Evolutionary conservation across 2,113 vertebrate species (phyloP), one percentile per base, ranked within the genome.

Genomic region (Phylloscopus whistleri): DNA sequence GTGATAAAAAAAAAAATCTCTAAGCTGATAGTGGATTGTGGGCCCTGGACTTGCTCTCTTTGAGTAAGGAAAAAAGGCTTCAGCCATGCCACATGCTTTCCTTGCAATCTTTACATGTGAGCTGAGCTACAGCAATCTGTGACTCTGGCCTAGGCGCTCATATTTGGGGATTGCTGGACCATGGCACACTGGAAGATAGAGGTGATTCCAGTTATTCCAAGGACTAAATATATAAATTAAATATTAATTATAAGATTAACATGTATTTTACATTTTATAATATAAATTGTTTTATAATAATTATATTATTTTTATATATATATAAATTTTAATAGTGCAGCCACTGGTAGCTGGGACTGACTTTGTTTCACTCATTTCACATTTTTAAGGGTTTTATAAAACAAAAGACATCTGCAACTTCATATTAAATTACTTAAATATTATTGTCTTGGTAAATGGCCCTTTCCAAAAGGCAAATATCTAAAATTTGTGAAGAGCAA

Each of bases 51-150:
- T 64, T 73, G 18, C 6, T 66, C 10, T 18, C 3, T 75, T 56
- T 87, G 62, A 27, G 2, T 60, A 19, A 67, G 55, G 48, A 84
- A 16, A 33, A 62, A 39, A 79, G 16, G 19, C 19, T 77, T 17
- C 28, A 39, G n/a, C 51, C 10, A 4, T 52, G 35, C 19, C 33
- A 26, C 4, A 0, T 27, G 16, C 17, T 56, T 56, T 68, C 27
- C 52, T 90, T 76, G n/a, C 68, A 49, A 0, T 44, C 41, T 35
- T 23, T 23, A 7, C 12, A 0, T 8, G 26, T 0, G 2, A 35
- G 31, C 16, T 35, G 21, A 86, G 76, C 67, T 80, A 58, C n/a
- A 62, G 4, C 35, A 28, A 11, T 35, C 23, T 46, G 37, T 3
- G 3, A 5, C 18, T 75, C 48, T 83, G 52, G 44, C 10, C 24